Evolutionary conservation across 2,888 invertebrate species (phyloP), one percentile per base, ranked within the genome.

Genomic region (Zhuqinia jingwanae): DNA sequence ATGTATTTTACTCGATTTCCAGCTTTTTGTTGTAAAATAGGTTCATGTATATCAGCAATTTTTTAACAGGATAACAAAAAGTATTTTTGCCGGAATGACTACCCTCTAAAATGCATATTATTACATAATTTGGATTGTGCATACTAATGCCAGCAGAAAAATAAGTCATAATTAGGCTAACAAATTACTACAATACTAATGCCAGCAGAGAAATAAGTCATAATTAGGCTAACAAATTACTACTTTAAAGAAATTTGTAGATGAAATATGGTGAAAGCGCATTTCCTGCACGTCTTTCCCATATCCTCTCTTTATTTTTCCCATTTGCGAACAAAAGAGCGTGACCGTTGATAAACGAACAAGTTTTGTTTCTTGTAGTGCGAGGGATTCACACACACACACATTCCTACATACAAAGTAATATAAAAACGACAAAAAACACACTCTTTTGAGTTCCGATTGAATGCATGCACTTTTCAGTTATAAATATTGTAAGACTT

Each of bases 181-280:
- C n/a, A n/a, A 79, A 79, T 25, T 79, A 27, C 6, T 25, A 47
- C 25, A n/a, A 60, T 60, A 30, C 42, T 13, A 17, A 30, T 65
- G 22, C 22, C 36, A 36, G 36, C 2, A n/a, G 15, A 27, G 17
- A 5, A 70, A 76, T 42, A 27, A 36, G 1, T 25, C 20, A 25
- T 79, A 80, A 80, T 80, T 80, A 80, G 53, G 36, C 53, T 53
- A 11, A 53, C n/a, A 36, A 80, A 80, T 30, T 80, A 20, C 11
- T 27, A 27, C 27, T 50, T 73, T 47, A 6, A 30, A 50, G 73
- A n/a, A 22, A 70, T 47, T 47, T 6, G 36, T 36, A 3, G 36
- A 36, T 36, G 8, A 36, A 36, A 36, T n/a, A n/a, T 15, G 36
- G 79, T 80, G 79, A 80, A 80, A 80, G 79, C 53, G 79, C 68